A percentile compares a stretch with the other conserved stretches of the same genome.
Evolutionary conservation across 2,888 invertebrate genomes (phyloP).

Genomic region (Yponomeuta malinellus): DNA sequence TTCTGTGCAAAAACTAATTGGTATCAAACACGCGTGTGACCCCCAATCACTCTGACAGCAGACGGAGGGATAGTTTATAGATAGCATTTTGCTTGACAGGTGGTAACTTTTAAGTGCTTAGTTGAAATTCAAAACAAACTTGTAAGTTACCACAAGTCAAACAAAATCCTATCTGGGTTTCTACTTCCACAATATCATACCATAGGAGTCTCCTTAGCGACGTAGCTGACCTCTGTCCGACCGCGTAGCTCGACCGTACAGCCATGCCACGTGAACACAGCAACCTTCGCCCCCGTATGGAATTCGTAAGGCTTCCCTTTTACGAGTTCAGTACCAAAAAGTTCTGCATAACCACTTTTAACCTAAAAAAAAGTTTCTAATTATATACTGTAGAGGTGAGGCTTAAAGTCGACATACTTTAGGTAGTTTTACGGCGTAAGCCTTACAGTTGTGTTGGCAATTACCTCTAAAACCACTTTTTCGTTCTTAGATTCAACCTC

Average conservation of each 20-base stretch:
- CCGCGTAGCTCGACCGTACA: slow-evolving; percentile 91
- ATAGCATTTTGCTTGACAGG: no score
- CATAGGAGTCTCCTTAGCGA: slow-evolving; percentile 98
- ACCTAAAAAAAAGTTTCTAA: slow-evolving; percentile 72
- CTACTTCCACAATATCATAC: slow-evolving; percentile 42
- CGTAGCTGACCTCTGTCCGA: slow-evolving; percentile 93
- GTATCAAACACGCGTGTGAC: no score
- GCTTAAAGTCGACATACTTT: neutral
- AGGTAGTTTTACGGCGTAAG: neutral
- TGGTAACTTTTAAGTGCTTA: no score
- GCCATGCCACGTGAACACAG: slow-evolving; percentile 97
- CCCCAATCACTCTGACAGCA: no score
- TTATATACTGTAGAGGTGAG: neutral
- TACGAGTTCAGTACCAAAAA: slow-evolving; percentile 97
- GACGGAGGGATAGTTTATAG: no score
- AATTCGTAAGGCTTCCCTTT: slow-evolving; percentile 95
- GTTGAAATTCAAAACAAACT: no score
- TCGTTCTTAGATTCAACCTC: slow-evolving; percentile 93
- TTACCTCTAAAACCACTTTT: slow-evolving; percentile 86
- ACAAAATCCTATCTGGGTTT: no score
- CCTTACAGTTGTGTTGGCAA: neutral
- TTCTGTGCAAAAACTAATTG: no score
- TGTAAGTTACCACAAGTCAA: no score
- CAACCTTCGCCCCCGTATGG: slow-evolving; percentile 92
- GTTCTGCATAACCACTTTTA: slow-evolving; percentile 92